These are phyloP conservation scores for Myotis brandtii DNA, from an alignment of 2,113 vertebrate species.

Conservation along the genomic window DNA sequence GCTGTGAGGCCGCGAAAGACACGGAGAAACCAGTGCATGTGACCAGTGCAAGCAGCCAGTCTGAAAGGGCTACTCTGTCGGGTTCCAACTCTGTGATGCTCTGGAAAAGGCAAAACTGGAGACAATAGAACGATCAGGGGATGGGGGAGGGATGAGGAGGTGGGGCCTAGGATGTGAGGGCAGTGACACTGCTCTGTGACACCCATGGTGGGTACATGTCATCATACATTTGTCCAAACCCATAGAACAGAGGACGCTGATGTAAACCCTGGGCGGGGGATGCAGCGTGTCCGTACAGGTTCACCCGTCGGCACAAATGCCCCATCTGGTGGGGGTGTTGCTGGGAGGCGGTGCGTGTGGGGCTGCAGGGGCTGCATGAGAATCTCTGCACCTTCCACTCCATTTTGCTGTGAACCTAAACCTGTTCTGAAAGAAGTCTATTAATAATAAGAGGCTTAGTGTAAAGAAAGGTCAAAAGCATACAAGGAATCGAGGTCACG, in stretches of 20 bases:
- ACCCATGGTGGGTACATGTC: rapidly evolving
- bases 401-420: not conserved
- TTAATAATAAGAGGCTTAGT: not conserved
- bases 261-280: rapidly evolving
- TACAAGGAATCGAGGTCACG: not conserved
- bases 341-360: not conserved
- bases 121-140: rapidly evolving
- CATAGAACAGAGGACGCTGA: rapidly evolving
- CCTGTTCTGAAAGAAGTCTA: not conserved
- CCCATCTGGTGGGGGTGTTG: not conserved
- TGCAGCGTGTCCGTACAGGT: rapidly evolving
- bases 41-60: not conserved
- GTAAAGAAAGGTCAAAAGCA: rapidly evolving
- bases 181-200: not conserved
- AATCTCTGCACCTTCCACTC: not conserved
- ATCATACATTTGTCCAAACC: rapidly evolving
- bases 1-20: no score
- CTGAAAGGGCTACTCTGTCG: not conserved
- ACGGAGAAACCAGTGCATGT: rapidly evolving
- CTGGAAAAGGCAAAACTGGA: not conserved
- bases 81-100: rapidly evolving
- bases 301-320: rapidly evolving
- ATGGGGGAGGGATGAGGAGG: rapidly evolving
- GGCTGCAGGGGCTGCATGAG: not conserved
- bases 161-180: rapidly evolving